Evolutionary conservation across 2,797 vertebrate genomes (phyloP).

Genomic region (Geotria australis): DNA sequence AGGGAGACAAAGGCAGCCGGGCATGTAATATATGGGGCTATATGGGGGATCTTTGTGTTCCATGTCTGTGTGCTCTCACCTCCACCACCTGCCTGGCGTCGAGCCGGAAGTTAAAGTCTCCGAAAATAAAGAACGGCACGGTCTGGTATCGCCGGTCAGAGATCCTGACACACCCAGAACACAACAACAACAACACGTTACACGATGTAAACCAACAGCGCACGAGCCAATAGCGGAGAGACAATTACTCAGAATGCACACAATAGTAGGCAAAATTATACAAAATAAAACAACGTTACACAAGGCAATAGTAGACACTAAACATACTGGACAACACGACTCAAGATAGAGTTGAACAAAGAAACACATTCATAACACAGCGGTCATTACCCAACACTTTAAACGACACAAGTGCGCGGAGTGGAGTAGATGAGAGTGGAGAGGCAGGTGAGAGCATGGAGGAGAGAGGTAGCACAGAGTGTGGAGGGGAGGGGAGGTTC

Average conservation of each 20-base stretch:
- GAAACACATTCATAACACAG: too few relatives aligned
- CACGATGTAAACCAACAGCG: conserved; percentile 1
- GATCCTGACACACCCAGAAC: background rate
- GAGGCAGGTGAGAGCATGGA: background rate
- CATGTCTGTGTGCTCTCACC: conserved; percentile 7
- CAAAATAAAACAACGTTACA: too few relatives aligned
- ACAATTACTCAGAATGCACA: too few relatives aligned
- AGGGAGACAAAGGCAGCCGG: too few relatives aligned
- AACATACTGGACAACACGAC: too few relatives aligned
- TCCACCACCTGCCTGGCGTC: conserved; percentile 22
- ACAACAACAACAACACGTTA: conserved; percentile 1
- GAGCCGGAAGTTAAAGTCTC: conserved; percentile 40
- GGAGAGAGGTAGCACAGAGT: background rate
- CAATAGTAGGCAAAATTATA: too few relatives aligned
- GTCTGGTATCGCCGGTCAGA: conserved; percentile 7
- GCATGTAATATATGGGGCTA: too few relatives aligned
- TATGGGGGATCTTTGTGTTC: too few relatives aligned
- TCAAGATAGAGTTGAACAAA: too few relatives aligned
- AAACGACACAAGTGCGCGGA: too few relatives aligned
- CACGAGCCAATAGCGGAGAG: background rate
- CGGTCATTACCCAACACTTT: too few relatives aligned
- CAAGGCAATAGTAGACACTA: too few relatives aligned
- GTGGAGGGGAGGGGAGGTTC: background rate
- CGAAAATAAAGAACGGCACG: conserved; percentile 30
- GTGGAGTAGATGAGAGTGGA: background rate